These are phyloP conservation scores for Diplazon laetatorius DNA, from an alignment of 2,888 invertebrate genomes.

Conservation along the genomic window DNA sequence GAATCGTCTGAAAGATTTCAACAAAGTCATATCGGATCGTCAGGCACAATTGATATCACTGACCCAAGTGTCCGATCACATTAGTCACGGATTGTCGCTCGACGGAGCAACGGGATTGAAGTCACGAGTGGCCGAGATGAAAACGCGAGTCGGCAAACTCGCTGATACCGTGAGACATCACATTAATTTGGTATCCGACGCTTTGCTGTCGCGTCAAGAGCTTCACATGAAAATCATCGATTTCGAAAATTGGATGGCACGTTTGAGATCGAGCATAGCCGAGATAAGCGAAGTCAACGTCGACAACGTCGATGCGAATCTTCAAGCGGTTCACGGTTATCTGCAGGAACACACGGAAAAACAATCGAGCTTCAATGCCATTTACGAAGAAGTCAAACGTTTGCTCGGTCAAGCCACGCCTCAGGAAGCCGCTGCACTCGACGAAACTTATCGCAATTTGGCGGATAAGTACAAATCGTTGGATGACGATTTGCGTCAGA, in stretches of 20 bases:
- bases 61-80: constrained; percentile 91
- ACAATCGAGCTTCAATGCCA: constrained; percentile 89
- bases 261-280: constrained; percentile 88
- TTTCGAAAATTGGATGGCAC: constrained; percentile 91
- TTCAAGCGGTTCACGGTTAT: constrained; percentile 91
- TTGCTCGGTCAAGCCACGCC: constrained; percentile 88
- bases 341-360: constrained; percentile 94
- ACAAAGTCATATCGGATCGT: constrained; percentile 93
- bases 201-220: constrained; percentile 92
- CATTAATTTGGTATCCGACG: constrained; percentile 92
- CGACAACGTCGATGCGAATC: constrained; percentile 90
- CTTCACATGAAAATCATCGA: constrained; percentile 91
- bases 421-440: constrained; percentile 89
- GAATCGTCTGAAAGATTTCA: constrained; percentile 90
- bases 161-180: constrained; percentile 90
- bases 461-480: constrained; percentile 91
- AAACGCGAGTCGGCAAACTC: constrained; percentile 88
- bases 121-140: constrained; percentile 89
- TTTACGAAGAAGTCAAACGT: constrained; percentile 92
- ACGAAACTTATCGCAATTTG: constrained; percentile 89
- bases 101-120: constrained; percentile 90
- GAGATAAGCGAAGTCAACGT: constrained; percentile 92
- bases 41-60: constrained; percentile 92
- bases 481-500: constrained; percentile 89
- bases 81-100: constrained; percentile 89